Percentiles rank a stretch among this genome's conserved stretches.
phyloP scores from a whole-genome alignment of 2,113 vertebrate species.

The Cheirogaleus medius region DNA sequence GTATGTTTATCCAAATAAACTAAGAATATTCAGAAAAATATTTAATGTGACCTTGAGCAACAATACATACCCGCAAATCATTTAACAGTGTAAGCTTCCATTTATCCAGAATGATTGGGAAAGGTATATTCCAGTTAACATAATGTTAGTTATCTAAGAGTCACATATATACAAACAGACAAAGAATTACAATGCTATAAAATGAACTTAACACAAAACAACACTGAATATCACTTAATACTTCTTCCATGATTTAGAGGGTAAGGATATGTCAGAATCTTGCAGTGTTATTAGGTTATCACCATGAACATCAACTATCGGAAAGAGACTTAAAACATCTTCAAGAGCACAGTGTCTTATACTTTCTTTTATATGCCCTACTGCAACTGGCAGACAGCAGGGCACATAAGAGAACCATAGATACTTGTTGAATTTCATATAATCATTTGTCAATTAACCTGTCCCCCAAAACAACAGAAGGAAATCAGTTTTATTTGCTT shows the following conservation, averaged over 20 bases:
- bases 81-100: background rate
- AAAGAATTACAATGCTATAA: background rate
- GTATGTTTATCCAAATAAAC: background rate
- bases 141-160: background rate
- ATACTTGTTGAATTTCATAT: background rate
- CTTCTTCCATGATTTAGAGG: background rate
- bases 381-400: background rate
- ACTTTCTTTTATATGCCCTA: background rate
- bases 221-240: background rate
- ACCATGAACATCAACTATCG: background rate
- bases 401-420: background rate
- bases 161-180: background rate
- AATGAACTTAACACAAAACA: background rate
- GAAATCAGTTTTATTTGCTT: background rate
- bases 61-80: background rate
- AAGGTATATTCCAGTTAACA: background rate
- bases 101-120: background rate
- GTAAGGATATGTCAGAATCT: background rate
- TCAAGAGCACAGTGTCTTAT: background rate
- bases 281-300: background rate
- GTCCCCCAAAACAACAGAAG: background rate
- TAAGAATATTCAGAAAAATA: constrained; percentile 17
- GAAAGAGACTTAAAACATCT: constrained; percentile 15
- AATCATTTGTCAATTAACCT: background rate
- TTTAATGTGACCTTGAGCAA: background rate